These are phyloP conservation scores for Lapara coniferarum DNA, from an alignment of 2,888 invertebrate species.

Conservation along the genomic window DNA sequence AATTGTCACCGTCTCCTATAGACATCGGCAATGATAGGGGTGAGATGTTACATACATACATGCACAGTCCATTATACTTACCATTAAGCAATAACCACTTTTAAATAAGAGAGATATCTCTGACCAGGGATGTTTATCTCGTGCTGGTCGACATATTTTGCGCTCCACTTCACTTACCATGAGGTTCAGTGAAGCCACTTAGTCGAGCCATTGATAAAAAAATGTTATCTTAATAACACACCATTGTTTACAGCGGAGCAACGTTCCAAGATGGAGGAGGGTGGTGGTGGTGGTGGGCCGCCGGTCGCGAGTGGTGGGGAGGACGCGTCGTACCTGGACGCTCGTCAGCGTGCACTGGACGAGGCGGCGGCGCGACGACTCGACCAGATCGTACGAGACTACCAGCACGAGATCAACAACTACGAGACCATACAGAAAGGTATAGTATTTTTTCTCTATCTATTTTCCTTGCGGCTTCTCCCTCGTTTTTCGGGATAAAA, in stretches of 20 bases:
- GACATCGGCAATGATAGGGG: neutral
- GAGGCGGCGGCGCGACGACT: slow-evolving; percentile 90
- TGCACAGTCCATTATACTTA: no score
- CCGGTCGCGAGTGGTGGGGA: slow-evolving; percentile 50
- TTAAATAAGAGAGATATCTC: no score
- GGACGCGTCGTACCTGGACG: slow-evolving; percentile 89
- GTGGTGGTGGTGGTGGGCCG: slow-evolving; percentile 42
- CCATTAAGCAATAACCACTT: no score
- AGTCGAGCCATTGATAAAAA: no score
- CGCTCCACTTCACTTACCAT: no score
- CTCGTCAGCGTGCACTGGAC: slow-evolving; percentile 89
- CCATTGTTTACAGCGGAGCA: slow-evolving; percentile 56
- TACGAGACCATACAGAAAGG: slow-evolving; percentile 86
- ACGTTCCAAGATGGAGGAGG: slow-evolving; percentile 62
- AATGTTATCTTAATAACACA: neutral
- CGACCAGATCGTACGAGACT: slow-evolving; percentile 91
- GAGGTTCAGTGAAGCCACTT: no score
- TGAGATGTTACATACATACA: no score
- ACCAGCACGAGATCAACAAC: slow-evolving; percentile 90
- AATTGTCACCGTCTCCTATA: no score
- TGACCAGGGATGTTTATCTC: no score
- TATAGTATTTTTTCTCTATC: slow-evolving; percentile 35
- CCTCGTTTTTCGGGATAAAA: no score
- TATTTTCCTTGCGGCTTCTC: no score
- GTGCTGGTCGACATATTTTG: no score